phyloP scores from a whole-genome alignment of 2,113 vertebrate genomes.

The Salvelinus alpinus region DNA sequence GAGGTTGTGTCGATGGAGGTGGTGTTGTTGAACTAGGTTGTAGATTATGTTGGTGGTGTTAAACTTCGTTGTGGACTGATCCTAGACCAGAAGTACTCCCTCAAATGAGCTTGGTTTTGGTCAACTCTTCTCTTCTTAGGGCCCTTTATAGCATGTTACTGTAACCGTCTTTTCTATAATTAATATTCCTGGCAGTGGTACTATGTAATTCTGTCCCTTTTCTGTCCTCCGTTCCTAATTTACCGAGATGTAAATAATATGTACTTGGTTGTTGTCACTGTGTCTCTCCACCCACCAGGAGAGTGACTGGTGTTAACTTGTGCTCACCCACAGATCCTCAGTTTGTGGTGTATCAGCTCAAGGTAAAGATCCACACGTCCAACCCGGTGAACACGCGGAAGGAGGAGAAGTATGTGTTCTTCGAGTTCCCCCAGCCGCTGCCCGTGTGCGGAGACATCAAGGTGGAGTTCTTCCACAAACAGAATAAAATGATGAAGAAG shows the following conservation, averaged over 20 bases:
- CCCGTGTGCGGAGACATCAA: constrained; percentile 98
- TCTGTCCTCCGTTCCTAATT: too few relatives aligned
- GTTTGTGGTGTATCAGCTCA: constrained; percentile 96
- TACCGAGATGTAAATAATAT: too few relatives aligned
- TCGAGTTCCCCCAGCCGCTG: constrained; percentile 92
- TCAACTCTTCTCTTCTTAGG: too few relatives aligned
- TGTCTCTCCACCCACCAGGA: not conserved
- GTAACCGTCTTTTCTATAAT: too few relatives aligned
- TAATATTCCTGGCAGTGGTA: too few relatives aligned
- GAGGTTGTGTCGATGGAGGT: not conserved
- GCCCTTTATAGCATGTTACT: too few relatives aligned
- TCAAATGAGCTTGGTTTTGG: too few relatives aligned
- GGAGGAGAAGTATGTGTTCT: constrained; percentile 93
- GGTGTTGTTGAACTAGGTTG: not conserved
- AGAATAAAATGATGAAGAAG: constrained; percentile 99
- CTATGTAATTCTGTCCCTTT: too few relatives aligned
- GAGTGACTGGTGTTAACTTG: not conserved
- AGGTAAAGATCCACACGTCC: constrained; percentile 97
- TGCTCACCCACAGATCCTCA: constrained; percentile 83
- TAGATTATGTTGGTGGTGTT: not conserved
- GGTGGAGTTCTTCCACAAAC: constrained; percentile 98
- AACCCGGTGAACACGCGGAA: constrained; percentile 84
- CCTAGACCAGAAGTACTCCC: too few relatives aligned
- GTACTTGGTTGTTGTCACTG: not conserved
- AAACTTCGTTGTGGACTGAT: not conserved